phyloP scores from a whole-genome alignment of 2,888 invertebrate species.

The Copidosoma aretas region DNA sequence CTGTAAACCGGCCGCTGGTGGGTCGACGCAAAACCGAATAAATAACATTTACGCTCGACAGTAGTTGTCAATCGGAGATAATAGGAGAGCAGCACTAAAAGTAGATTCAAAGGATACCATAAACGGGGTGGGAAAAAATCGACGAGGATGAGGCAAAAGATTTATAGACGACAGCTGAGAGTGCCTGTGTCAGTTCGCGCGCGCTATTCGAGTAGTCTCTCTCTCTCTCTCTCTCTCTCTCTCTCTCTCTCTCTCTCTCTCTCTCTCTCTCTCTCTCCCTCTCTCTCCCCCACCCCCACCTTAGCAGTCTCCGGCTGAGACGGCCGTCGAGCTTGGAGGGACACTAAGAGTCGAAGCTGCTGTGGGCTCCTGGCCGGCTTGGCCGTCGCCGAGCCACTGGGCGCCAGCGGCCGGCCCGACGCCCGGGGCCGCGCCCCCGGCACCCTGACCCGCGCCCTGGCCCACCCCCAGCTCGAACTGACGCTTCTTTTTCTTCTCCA shows the following conservation, averaged over 20 bases:
- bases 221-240: neutral
- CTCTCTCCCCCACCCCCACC: neutral
- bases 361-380: conserved; percentile 46
- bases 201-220: too few relatives aligned
- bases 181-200: too few relatives aligned
- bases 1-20: too few relatives aligned
- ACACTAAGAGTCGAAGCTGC: conserved; percentile 54
- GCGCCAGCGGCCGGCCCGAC: conserved; percentile 42
- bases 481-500: conserved; percentile 68
- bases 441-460: conserved; percentile 54
- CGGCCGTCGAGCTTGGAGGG: conserved; percentile 55
- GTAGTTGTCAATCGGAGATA: too few relatives aligned
- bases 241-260: too few relatives aligned
- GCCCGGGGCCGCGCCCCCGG: conserved; percentile 46
- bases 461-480: conserved; percentile 61
- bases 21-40: too few relatives aligned
- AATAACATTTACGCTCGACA: too few relatives aligned
- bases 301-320: conserved; percentile 63
- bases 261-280: conserved; percentile 1
- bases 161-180: too few relatives aligned
- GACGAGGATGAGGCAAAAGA: too few relatives aligned
- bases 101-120: too few relatives aligned
- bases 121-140: too few relatives aligned
- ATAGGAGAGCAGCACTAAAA: too few relatives aligned
- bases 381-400: conserved; percentile 35